Base-by-base conservation (phyloP, 1,140 invertebrate species). In the Macrobrachium rosenbergii region DNA sequence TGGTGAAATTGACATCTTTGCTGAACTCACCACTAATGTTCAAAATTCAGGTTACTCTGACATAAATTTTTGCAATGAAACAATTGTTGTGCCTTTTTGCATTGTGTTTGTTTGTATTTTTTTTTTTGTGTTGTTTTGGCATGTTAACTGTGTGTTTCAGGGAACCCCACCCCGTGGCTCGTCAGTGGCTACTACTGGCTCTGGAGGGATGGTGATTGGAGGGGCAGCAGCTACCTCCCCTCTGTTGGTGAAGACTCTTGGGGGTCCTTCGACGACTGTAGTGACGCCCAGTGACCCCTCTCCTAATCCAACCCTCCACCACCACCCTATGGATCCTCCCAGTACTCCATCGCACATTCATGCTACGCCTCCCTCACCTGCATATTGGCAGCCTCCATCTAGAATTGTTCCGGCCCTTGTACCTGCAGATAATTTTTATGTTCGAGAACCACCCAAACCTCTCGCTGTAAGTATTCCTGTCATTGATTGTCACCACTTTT, bases 371-470 rank as follows among this genome's bases (percentile, higher is more conserved):
- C 89, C 86, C 87, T 88, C 83, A 67, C 87, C 82, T 85, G 83
- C 86, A 87, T 84, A 88, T 80, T 88, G 78, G 89, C 86, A 76
- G 76, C 82, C 86, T 82, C 72, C 73, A 63, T 83, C 80, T 80
- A 88, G 86, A 81, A 83, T 82, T 87, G 79, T 77, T 85, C 87
- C 87, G 37, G 82, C 89, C 64, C 83, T 88, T 67, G 84, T 88
- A 81, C 89, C 87, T 82, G 81, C 86, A 75, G 89, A 90, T 83
- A 90, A 90, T 83, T 90, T 90, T 88, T 90, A 88, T 88, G 84
- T 88, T 63, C 80, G 86, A 60, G 82, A 88, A 45, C 79, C 89
- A 52, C 89, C 89, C 84, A 86, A 88, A 82, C 89, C 89, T 87
- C 87, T 90, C 69, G 87, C 89, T 86, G 89, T 90, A 82, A 90